Evolutionary conservation across 2,888 invertebrate genomes (phyloP).

Genomic region (Sphecodes monilicornis): DNA sequence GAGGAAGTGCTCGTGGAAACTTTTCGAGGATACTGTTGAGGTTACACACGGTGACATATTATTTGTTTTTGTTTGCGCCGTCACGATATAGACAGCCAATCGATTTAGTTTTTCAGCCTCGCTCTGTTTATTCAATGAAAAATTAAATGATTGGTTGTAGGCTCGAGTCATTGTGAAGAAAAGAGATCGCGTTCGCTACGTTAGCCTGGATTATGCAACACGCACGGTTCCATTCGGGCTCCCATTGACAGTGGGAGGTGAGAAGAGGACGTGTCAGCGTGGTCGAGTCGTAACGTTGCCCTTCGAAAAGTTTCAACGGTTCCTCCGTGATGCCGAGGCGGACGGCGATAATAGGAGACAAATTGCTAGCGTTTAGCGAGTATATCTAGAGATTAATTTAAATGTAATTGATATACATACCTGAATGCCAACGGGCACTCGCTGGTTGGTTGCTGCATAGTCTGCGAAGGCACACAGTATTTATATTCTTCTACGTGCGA

Average conservation of each 20-base stretch:
- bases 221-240: background rate
- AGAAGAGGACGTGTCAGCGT: constrained; percentile 10
- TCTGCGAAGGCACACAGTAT: constrained; percentile 72
- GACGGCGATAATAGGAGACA: constrained; percentile 55
- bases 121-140: constrained; percentile 76
- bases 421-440: constrained; percentile 32
- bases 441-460: constrained; percentile 67
- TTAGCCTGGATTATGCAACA: constrained; percentile 41
- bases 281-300: constrained; percentile 45
- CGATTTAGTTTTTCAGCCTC: constrained; percentile 78
- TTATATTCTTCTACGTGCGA: constrained; percentile 68
- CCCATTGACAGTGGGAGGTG: background rate
- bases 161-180: background rate
- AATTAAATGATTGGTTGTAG: constrained; percentile 77
- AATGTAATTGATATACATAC: constrained; percentile 65
- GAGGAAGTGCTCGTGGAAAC: constrained; percentile 59
- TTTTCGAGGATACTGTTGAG: constrained; percentile 59
- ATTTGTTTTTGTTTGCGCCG: constrained; percentile 54
- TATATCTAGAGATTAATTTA: constrained; percentile 69
- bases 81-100: constrained; percentile 67
- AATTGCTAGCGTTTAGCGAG: constrained; percentile 57
- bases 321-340: constrained; percentile 34
- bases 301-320: constrained; percentile 60
- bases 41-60: constrained; percentile 47
- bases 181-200: constrained; percentile 14